phyloP scores from a whole-genome alignment of 2,888 invertebrate genomes.

The Xylophagus ater region DNA sequence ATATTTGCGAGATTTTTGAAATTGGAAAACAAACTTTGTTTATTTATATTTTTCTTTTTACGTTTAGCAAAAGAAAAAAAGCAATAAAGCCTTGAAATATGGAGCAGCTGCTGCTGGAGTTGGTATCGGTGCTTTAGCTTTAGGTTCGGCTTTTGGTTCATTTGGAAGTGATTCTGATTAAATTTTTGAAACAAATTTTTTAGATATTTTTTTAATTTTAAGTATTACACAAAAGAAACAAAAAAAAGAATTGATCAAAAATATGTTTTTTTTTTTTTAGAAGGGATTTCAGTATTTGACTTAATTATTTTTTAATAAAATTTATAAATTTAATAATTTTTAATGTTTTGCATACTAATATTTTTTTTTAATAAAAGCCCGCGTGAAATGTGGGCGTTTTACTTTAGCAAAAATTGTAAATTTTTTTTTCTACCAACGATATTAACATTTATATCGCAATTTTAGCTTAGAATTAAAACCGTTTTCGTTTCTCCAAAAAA shows the following conservation, averaged over 20 bases:
- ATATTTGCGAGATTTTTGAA: no score
- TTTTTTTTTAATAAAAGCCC: no score
- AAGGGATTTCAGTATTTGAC: neutral
- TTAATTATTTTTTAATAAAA: neutral
- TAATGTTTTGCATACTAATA: no score
- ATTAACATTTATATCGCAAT: no score
- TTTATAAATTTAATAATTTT: neutral
- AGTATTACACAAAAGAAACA: constrained; percentile 5
- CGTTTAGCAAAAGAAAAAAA: constrained; percentile 12
- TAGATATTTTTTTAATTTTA: constrained; percentile 8
- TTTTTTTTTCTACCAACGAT: no score
- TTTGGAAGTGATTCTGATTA: constrained; percentile 13
- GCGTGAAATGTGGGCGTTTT: no score
- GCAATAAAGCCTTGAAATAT: constrained; percentile 12
- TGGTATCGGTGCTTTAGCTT: constrained; percentile 14
- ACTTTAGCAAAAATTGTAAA: no score
- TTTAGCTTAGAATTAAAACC: no score
- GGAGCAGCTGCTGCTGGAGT: constrained; percentile 14
- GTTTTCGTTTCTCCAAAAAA: no score
- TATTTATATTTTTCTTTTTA: no score
- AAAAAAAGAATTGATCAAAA: neutral
- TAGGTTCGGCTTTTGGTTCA: neutral
- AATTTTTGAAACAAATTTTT: no score
- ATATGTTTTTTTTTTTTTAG: neutral
- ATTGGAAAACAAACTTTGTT: no score